A percentile compares a stretch with the other conserved stretches of the same genome.
Conservation (phyloP, 2,113 vertebrate species). For the Ochotona princeps region DNA sequence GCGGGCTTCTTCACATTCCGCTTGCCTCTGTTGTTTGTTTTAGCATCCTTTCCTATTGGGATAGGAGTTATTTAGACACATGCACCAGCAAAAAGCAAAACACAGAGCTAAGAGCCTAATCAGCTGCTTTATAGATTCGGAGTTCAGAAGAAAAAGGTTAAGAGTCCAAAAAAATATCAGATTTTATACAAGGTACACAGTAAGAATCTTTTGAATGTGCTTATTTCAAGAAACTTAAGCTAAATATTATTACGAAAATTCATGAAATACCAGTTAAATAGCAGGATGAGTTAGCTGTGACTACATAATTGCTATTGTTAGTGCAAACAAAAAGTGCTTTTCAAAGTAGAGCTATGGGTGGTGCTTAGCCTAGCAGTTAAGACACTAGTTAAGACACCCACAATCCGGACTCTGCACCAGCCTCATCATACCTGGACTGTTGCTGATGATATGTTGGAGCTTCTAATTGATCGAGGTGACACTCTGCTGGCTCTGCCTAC, state of each 20-base stretch:
- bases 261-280: slow-evolving; percentile 49
- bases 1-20: slow-evolving; percentile 89
- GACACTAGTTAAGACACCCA: too few species aligned
- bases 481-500: too few species aligned
- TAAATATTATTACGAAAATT: slow-evolving; percentile 53
- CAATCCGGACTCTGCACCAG: too few species aligned
- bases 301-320: slow-evolving; percentile 34
- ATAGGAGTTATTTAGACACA: slow-evolving; percentile 56
- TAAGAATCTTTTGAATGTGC: slow-evolving; percentile 47
- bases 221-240: slow-evolving; percentile 29
- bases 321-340: slow-evolving; percentile 44
- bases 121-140: slow-evolving; percentile 30
- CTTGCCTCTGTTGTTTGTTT: slow-evolving; percentile 81
- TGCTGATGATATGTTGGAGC: too few species aligned
- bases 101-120: slow-evolving; percentile 27
- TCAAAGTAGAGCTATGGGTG: neutral
- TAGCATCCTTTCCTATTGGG: slow-evolving; percentile 88
- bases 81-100: slow-evolving; percentile 39
- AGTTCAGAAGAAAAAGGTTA: slow-evolving; percentile 48
- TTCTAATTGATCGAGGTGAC: too few species aligned
- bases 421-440: too few species aligned
- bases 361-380: too few species aligned
- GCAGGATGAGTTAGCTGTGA: neutral
- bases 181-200: slow-evolving; percentile 43
- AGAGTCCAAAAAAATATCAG: slow-evolving; percentile 40